phyloP scores from a whole-genome alignment of 1,140 invertebrate species.

The Platyscapa corneri region DNA sequence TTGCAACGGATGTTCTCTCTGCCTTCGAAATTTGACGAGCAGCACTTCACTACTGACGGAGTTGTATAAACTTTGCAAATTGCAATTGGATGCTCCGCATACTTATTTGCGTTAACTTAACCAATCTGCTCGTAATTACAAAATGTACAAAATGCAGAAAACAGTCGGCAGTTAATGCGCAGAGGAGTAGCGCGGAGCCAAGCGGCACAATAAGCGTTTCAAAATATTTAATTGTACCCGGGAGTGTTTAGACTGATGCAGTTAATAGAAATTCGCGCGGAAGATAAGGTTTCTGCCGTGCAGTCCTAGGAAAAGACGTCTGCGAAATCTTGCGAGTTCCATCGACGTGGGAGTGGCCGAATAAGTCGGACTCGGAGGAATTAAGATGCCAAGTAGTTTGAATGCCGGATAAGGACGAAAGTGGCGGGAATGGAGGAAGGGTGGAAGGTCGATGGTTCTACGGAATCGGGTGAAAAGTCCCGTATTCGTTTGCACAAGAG shows the following conservation, averaged over 20 bases:
- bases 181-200: too few species aligned
- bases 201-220: too few species aligned
- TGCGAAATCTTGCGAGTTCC: neutral
- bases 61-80: neutral
- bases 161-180: too few species aligned
- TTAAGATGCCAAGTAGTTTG: constrained; percentile 8
- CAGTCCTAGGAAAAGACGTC: neutral
- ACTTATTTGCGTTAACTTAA: neutral
- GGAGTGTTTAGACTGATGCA: too few species aligned
- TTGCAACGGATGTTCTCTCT: neutral
- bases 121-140: too few species aligned
- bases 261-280: too few species aligned
- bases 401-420: constrained; percentile 23
- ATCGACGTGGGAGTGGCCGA: neutral
- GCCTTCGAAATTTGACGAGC: neutral
- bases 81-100: neutral
- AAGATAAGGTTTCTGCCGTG: too few species aligned
- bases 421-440: neutral
- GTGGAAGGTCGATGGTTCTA: neutral
- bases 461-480: constrained; percentile 18
- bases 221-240: too few species aligned
- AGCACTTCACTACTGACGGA: neutral
- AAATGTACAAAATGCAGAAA: too few species aligned
- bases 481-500: constrained; percentile 46
- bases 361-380: neutral